phyloP scores from a whole-genome alignment of 2,113 vertebrate species.

The Rhinolophus ferrumequinum region DNA sequence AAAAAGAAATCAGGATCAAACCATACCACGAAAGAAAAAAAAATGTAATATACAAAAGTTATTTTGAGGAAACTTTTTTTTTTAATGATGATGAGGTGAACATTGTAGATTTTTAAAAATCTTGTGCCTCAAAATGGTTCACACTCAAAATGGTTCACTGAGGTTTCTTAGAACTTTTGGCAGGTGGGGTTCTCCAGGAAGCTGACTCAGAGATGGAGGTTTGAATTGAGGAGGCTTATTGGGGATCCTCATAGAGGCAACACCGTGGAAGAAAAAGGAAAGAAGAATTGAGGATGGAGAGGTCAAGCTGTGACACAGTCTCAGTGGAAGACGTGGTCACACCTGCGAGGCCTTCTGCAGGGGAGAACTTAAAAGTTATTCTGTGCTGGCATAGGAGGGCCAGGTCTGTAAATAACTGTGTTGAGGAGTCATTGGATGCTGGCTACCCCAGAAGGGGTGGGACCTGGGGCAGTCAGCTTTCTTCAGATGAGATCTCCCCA shows the following conservation, averaged over 20 bases:
- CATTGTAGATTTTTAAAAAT: neutral
- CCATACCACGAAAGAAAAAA: neutral
- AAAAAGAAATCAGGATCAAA: neutral
- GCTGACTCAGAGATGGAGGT: neutral
- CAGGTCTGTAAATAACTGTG: neutral
- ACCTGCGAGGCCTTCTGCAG: neutral
- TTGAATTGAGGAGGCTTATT: no score
- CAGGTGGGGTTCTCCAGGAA: neutral
- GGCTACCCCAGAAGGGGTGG: neutral
- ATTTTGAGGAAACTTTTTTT: neutral
- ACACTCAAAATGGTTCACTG: neutral
- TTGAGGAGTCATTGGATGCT: neutral
- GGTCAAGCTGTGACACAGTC: no score
- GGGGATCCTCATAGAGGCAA: neutral
- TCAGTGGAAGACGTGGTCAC: rapidly evolving
- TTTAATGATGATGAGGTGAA: neutral
- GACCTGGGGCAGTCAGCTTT: neutral
- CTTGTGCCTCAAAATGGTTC: neutral
- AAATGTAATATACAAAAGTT: neutral
- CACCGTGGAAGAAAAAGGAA: neutral
- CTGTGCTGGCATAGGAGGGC: rapidly evolving
- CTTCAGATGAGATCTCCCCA: neutral
- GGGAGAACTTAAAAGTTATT: neutral
- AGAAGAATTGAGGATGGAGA: neutral
- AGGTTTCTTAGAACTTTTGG: neutral